phyloP scores from a whole-genome alignment of 1,140 invertebrate species.

The Zaprionus vittiger region DNA sequence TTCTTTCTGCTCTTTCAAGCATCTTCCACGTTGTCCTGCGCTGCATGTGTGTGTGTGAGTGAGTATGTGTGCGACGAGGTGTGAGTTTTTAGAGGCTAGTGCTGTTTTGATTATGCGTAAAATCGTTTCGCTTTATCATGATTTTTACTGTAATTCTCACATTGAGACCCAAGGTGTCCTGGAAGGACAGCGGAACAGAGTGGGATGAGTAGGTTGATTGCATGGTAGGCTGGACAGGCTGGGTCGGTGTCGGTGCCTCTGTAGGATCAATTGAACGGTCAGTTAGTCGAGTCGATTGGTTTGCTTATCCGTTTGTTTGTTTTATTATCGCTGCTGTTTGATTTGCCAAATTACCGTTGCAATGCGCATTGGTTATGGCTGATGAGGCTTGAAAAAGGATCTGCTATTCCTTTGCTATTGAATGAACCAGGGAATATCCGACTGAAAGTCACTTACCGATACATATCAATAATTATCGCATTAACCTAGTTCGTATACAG shows the following conservation, averaged over 20 bases:
- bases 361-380: constrained; percentile 50
- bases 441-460: too few species aligned
- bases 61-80: constrained; percentile 51
- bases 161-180: constrained; percentile 36
- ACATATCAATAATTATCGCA: neutral
- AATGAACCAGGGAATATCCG: constrained; percentile 3
- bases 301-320: constrained; percentile 41
- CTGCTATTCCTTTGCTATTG: neutral
- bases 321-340: constrained; percentile 49
- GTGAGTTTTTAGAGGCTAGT: constrained; percentile 71
- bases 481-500: too few species aligned
- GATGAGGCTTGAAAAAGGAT: constrained; percentile 18
- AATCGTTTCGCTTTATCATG: constrained; percentile 76
- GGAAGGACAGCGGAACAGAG: neutral
- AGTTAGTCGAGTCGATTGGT: constrained; percentile 46
- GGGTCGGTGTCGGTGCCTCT: neutral
- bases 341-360: constrained; percentile 48
- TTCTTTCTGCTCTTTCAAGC: neutral
- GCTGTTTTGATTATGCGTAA: constrained; percentile 81
- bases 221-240: neutral
- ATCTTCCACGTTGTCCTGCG: constrained; percentile 12
- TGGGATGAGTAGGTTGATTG: neutral
- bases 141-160: constrained; percentile 64
- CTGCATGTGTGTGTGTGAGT: constrained; percentile 12
- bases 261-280: constrained; percentile 35